Base-by-base conservation (phyloP, 1,140 invertebrate species). In the Lasioglossum albipes region DNA sequence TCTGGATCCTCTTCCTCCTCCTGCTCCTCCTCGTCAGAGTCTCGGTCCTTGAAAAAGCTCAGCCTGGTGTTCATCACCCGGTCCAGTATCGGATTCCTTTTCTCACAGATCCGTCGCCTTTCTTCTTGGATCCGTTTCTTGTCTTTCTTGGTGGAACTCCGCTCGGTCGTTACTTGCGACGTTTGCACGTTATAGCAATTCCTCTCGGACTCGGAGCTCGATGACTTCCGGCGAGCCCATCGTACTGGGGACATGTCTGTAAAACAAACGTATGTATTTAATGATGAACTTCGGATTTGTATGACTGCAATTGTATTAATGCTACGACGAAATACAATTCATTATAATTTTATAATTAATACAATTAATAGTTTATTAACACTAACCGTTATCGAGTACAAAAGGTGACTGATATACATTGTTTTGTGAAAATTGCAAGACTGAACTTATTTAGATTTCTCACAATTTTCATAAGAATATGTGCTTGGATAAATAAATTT, bases 1-100 rank as follows among this genome's bases (percentile, higher is more conserved):
- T 94, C 72, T 42, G 88, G 81, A 62, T 87, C 77, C 2, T 86
- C 85, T n/a, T 91, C 90, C 54, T 90, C 92, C 12, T 94, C 94
- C 61, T 94, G 90, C 27, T 87, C 77, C 88, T 94, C 81, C 59
- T 94, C 87, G 59, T 90, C 94, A 42, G 94, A 94, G n/a, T 94
- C 93, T 74, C 93, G 94, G 80, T 95, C 88, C 83, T 94, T 94
- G 90, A 96, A 95, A 89, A 95, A 96, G 7, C 95, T 96, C 57
- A 96, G 90, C 87, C 95, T 94, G 12, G 95, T 96, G 85, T 95
- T 96, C 89, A 96, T 96, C 3, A 96, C 95, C 86, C 95, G 94
- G 79, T 96, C 95, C 36, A 96, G 92, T 59, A 96, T 93, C 3
- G 95, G 95, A 88, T 96, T 96, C 64, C 95, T 92, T 88, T 95